Conservation (phyloP, 2,797 vertebrate species). For the Channa striata region DNA sequence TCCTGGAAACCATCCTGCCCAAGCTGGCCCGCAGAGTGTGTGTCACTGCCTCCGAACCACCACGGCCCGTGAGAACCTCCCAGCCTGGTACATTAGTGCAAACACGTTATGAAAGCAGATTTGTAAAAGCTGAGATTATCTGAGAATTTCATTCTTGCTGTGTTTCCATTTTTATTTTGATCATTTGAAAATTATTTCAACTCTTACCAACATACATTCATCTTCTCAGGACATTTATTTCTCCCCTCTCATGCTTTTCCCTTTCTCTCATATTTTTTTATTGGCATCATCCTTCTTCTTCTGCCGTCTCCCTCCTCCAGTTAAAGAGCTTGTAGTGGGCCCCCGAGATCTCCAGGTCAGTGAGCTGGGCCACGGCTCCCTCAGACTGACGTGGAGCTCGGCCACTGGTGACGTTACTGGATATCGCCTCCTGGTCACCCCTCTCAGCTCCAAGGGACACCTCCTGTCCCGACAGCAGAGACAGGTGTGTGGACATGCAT, state of each 20-base stretch:
- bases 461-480: conserved; percentile 64
- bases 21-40: conserved; percentile 89
- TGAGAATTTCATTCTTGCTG: background rate
- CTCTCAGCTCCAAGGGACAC: conserved; percentile 74
- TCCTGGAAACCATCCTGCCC: conserved; percentile 79
- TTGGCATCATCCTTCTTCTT: background rate
- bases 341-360: conserved; percentile 87
- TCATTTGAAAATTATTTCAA: conserved; percentile 6
- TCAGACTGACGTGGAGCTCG: conserved; percentile 88
- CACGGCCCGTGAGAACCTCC: conserved; percentile 78
- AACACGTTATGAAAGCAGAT: background rate
- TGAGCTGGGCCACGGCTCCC: conserved; percentile 84
- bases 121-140: background rate
- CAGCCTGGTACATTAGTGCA: conserved; percentile 72
- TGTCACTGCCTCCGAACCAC: conserved; percentile 89
- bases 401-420: conserved; percentile 88
- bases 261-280: background rate
- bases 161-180: conserved; percentile 32
- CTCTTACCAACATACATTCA: conserved; percentile 16
- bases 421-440: conserved; percentile 83
- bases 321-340: conserved; percentile 77
- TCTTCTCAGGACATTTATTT: conserved; percentile 7
- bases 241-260: background rate
- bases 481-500: conserved; percentile 77
- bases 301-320: conserved; percentile 57